These are phyloP conservation scores for Tridacna gigas DNA, from an alignment of 2,888 invertebrate genomes.

Conservation along the genomic window DNA sequence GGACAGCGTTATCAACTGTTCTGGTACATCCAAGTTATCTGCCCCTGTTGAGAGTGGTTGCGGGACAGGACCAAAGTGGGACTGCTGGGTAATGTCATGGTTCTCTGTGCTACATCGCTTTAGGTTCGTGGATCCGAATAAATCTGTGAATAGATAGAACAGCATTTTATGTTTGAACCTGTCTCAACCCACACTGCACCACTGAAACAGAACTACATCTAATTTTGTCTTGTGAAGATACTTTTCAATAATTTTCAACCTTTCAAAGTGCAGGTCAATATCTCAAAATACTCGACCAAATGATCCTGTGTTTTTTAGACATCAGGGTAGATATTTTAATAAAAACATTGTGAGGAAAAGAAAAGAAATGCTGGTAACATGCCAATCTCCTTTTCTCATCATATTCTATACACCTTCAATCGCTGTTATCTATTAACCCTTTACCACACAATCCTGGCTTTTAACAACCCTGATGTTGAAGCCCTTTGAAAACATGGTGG, in stretches of 20 bases:
- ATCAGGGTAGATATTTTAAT: not conserved
- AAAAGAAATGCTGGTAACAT: not conserved
- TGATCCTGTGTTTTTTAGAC: too few relatives aligned
- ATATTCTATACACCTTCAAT: too few relatives aligned
- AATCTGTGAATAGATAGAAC: not conserved
- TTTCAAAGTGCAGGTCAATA: too few relatives aligned
- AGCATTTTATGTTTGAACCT: not conserved
- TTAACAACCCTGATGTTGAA: too few relatives aligned
- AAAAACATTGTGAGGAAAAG: not conserved
- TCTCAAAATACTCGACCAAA: too few relatives aligned
- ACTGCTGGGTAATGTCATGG: not conserved
- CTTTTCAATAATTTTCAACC: not conserved
- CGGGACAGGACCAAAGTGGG: not conserved
- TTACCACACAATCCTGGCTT: too few relatives aligned
- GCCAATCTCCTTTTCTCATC: not conserved
- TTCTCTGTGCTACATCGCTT: not conserved
- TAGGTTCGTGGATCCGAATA: constrained; percentile 8
- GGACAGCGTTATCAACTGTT: constrained; percentile 50
- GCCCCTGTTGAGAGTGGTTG: not conserved
- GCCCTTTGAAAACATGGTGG: not conserved
- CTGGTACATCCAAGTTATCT: constrained; percentile 24
- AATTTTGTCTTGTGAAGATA: not conserved
- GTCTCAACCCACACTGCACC: not conserved
- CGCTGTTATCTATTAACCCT: too few relatives aligned
- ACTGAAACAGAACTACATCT: not conserved